Conservation (phyloP, 2,888 invertebrate genomes). For the Bembecia ichneumoniformis region DNA sequence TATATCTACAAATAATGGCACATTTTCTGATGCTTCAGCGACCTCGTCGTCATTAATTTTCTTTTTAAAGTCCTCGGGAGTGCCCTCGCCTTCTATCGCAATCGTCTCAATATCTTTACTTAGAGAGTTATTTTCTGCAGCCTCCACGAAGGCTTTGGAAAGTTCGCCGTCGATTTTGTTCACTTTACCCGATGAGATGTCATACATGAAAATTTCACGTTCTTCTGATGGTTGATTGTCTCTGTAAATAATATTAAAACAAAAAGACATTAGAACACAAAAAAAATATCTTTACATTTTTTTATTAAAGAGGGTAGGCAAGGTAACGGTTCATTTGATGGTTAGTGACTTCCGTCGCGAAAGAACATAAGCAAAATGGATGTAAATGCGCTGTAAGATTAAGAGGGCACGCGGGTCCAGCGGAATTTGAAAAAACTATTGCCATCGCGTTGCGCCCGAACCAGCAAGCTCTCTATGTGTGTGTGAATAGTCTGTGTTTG, state of each 20-base stretch:
- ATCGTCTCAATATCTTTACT: conserved; percentile 76
- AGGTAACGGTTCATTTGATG: not conserved
- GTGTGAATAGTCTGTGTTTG: no score
- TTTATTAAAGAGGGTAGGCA: not conserved
- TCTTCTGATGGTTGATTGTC: conserved; percentile 61
- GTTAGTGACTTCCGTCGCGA: not conserved
- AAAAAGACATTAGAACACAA: conserved; percentile 1
- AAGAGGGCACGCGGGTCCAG: no score
- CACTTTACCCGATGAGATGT: conserved; percentile 79
- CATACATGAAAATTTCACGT: conserved; percentile 91
- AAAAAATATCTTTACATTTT: conserved; percentile 1
- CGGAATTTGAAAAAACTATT: no score
- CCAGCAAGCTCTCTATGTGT: no score
- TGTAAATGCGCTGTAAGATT: no score
- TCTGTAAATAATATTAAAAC: conserved; percentile 42
- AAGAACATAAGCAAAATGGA: no score
- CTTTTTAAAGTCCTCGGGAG: conserved; percentile 50
- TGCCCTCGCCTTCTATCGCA: conserved; percentile 66
- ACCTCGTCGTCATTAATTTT: conserved; percentile 29
- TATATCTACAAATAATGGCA: conserved; percentile 67
- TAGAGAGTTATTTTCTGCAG: conserved; percentile 86
- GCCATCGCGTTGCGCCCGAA: no score
- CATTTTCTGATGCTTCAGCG: conserved; percentile 60
- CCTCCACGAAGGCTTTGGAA: conserved; percentile 87
- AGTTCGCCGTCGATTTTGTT: conserved; percentile 86